Evolutionary conservation across 1,140 invertebrate genomes (phyloP).

Genomic region (Drosophila subpulchrella): DNA sequence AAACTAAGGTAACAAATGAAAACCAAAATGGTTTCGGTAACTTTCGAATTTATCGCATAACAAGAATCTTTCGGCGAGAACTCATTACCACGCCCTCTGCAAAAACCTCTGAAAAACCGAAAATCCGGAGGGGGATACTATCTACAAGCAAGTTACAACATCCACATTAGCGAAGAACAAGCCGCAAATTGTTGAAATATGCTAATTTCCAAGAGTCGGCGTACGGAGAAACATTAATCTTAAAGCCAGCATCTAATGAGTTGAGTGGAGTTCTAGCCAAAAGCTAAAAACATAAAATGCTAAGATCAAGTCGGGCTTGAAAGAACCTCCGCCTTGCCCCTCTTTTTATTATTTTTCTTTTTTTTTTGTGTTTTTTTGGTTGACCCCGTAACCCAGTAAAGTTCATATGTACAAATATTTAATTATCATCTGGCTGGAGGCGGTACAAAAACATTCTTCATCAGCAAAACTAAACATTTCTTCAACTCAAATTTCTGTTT

Average conservation of each 20-base stretch:
- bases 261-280: slow-evolving; percentile 49
- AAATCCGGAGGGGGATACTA: slow-evolving; percentile 6
- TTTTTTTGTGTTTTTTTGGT: not conserved
- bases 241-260: slow-evolving; percentile 48
- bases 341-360: slow-evolving; percentile 4
- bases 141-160: slow-evolving; percentile 47
- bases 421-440: slow-evolving; percentile 59
- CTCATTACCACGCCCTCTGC: slow-evolving; percentile 64
- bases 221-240: slow-evolving; percentile 62
- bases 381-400: slow-evolving; percentile 72
- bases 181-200: slow-evolving; percentile 67
- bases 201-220: slow-evolving; percentile 49
- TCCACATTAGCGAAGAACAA: slow-evolving; percentile 37
- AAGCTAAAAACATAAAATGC: slow-evolving; percentile 37
- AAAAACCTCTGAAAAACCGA: not conserved
- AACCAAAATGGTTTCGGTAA: slow-evolving; percentile 33
- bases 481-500: slow-evolving; percentile 43
- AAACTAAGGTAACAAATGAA: slow-evolving; percentile 31
- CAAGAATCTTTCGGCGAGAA: slow-evolving; percentile 45
- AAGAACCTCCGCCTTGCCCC: slow-evolving; percentile 12
- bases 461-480: slow-evolving; percentile 34
- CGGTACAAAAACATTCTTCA: slow-evolving; percentile 45
- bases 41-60: slow-evolving; percentile 63
- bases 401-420: slow-evolving; percentile 78
- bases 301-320: slow-evolving; percentile 19